Conservation (phyloP, 1,140 invertebrate genomes). For the Neotoxoptera formosana region DNA sequence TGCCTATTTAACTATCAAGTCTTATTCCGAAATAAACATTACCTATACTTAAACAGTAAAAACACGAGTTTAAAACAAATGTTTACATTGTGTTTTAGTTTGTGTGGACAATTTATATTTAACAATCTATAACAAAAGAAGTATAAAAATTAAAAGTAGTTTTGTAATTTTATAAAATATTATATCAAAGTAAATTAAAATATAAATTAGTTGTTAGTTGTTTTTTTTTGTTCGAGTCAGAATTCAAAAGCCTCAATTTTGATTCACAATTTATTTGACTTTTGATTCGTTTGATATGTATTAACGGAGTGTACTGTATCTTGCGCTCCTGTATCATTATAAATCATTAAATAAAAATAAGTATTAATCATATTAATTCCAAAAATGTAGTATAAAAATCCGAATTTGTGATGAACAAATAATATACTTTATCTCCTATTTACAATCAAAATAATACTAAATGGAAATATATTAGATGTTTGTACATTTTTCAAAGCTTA, state of each 20-base stretch:
- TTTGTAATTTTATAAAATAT: neutral
- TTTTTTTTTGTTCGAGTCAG: neutral
- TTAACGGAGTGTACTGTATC: neutral
- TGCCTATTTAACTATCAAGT: neutral
- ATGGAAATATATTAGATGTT: too few relatives aligned
- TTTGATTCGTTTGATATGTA: neutral
- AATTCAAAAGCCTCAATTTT: neutral
- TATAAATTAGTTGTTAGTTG: neutral
- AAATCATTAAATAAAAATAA: neutral
- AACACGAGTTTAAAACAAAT: neutral
- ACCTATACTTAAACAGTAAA: neutral
- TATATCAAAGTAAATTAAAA: neutral
- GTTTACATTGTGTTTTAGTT: neutral
- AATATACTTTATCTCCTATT: too few relatives aligned
- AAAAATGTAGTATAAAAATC: neutral
- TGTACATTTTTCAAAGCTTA: too few relatives aligned
- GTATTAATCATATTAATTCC: neutral
- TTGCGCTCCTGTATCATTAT: neutral
- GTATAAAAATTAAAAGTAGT: neutral
- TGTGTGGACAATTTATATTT: neutral
- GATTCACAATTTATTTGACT: neutral
- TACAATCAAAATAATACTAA: too few relatives aligned
- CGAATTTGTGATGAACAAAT: too few relatives aligned
- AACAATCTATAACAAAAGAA: neutral
- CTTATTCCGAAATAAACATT: neutral